Evolutionary conservation across 37 sponge, comb jelly and placozoan genomes (phyloP), one percentile per base, ranked within the genome.

Genomic region (Aphrocallistes beatrix): DNA sequence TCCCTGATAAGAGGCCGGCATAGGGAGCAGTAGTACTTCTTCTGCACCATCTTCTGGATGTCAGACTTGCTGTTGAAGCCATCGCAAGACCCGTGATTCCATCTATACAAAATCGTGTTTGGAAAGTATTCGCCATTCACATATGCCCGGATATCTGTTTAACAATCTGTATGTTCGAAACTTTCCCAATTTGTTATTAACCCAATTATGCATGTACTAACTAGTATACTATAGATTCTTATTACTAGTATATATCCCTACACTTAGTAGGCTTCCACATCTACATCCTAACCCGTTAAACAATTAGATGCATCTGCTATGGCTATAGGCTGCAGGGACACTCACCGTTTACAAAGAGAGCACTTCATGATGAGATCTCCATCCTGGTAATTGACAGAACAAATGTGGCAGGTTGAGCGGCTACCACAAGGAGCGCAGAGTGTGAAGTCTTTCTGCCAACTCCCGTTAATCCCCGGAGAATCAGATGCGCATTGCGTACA

Each of bases 291-390:
- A n/a, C n/a, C n/a, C n/a, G n/a, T n/a, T n/a, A n/a, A n/a, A n/a
- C n/a, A n/a, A n/a, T n/a, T n/a, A n/a, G n/a, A n/a, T n/a, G n/a
- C n/a, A n/a, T n/a, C n/a, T n/a, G n/a, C n/a, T n/a, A n/a, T n/a
- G n/a, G n/a, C n/a, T n/a, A n/a, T n/a, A n/a, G n/a, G n/a, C n/a
- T n/a, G n/a, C n/a, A n/a, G n/a, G n/a, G n/a, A n/a, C n/a, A n/a
- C n/a, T n/a, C 3, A 60, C 75, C 75, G 10, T 13, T 60, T 60
- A 30, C 75, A 60, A 6, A 60, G 75, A 60, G 75, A 60, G 34
- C 75, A 60, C 75, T 60, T 60, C 75, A 60, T 60, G 75, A 60
- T 60, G 75, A 60, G 75, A 60, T 60, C 75, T 60, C 75, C 75
- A 13, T 60, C 75, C 75, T 25, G 75, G 34, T 60, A 60, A 13